Evolutionary conservation across 92 coral and sea anemone genomes (phyloP), one percentile per base, ranked within the genome.

Genomic region (Virgularia gustaviana): DNA sequence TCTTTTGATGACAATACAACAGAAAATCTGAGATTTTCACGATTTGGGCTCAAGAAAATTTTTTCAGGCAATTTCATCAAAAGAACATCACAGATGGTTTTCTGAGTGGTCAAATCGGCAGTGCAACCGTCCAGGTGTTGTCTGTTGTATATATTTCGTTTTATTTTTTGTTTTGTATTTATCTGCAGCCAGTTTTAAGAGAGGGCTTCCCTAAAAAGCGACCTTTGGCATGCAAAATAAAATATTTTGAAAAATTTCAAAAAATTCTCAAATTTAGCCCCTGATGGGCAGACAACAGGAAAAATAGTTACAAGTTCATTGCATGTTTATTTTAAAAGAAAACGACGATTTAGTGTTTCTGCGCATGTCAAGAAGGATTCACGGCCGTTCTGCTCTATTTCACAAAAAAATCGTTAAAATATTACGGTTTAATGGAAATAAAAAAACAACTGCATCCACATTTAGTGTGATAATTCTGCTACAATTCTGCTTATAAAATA

Each of bases 181-280:
- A n/a, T n/a, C n/a, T n/a, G n/a, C n/a, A n/a, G n/a, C n/a, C n/a
- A n/a, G n/a, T n/a, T n/a, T n/a, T n/a, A 76, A 34, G 30, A n/a
- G n/a, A n/a, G n/a, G n/a, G n/a, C n/a, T n/a, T n/a, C n/a, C n/a
- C n/a, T n/a, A n/a, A n/a, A n/a, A n/a, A n/a, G n/a, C n/a, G n/a
- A n/a, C n/a, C n/a, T n/a, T n/a, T n/a, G n/a, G n/a, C n/a, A n/a
- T n/a, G n/a, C n/a, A n/a, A n/a, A n/a, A n/a, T n/a, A n/a, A n/a
- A n/a, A n/a, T n/a, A n/a, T n/a, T n/a, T n/a, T n/a, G n/a, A n/a
- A n/a, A n/a, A n/a, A n/a, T n/a, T n/a, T n/a, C n/a, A n/a, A n/a
- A n/a, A n/a, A n/a, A 29, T 65, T 35, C 81, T 63, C 63, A 65
- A 76, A 76, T 42, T 55, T 78, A 52, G 83, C 67, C 83, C 83